These are phyloP conservation scores for Trogon surrucura DNA, from an alignment of 2,113 vertebrate genomes.

Conservation along the genomic window DNA sequence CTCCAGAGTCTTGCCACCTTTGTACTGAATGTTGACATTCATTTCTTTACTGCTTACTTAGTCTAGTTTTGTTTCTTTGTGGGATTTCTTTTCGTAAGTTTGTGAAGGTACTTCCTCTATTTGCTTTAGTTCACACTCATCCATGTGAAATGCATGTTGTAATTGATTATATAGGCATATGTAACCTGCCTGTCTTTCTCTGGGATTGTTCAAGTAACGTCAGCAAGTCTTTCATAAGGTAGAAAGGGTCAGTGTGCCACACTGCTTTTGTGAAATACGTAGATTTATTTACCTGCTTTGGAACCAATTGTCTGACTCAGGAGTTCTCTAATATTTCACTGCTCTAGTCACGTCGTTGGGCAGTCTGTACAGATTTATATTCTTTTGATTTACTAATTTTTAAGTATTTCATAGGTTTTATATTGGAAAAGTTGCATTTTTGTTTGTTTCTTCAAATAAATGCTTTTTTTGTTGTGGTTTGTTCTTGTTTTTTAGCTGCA, in stretches of 20 bases:
- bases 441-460: background rate
- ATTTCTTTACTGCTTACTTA: background rate
- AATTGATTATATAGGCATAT: background rate
- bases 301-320: background rate
- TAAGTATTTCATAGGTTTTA: background rate
- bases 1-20: no score
- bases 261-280: background rate
- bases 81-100: background rate
- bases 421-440: background rate
- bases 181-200: background rate
- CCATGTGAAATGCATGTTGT: background rate
- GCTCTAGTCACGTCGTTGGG: background rate
- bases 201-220: background rate
- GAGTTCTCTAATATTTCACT: background rate
- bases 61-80: background rate
- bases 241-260: background rate
- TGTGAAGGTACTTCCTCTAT: background rate
- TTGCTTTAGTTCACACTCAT: background rate
- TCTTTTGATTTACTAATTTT: background rate
- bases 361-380: background rate
- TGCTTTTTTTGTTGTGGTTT: background rate
- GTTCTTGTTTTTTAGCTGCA: conserved; percentile 77
- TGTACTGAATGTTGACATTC: background rate
- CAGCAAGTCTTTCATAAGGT: background rate
- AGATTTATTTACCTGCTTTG: background rate